These are phyloP conservation scores for Callithrix jacchus DNA, from an alignment of 2,113 vertebrate species.

Conservation along the genomic window DNA sequence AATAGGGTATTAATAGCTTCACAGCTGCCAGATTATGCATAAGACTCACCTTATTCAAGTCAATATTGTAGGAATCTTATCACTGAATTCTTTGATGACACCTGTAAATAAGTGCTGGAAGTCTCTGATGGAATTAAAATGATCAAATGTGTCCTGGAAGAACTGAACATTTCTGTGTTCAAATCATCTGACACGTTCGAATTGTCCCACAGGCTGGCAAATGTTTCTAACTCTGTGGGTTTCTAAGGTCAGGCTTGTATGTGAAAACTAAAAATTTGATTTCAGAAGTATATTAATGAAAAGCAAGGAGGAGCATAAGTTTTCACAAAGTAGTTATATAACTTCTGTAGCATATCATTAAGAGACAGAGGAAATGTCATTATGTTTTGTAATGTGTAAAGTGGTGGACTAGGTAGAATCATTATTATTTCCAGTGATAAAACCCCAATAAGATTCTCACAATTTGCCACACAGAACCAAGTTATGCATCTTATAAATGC, in stretches of 20 bases:
- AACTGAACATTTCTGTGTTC: not conserved
- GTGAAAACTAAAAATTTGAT: not conserved
- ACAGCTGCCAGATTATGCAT: not conserved
- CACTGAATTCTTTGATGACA: not conserved
- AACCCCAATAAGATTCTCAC: not conserved
- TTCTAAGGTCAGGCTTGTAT: not conserved
- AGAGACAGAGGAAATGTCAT: not conserved
- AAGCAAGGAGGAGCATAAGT: not conserved
- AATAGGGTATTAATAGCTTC: not conserved
- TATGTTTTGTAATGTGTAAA: not conserved
- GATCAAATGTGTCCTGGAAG: not conserved
- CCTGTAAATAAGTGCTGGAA: not conserved
- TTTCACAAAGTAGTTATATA: constrained; percentile 25
- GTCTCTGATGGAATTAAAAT: not conserved
- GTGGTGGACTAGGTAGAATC: not conserved
- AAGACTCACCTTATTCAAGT: not conserved
- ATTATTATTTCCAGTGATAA: constrained; percentile 10
- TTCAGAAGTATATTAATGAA: not conserved
- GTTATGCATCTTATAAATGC: not conserved
- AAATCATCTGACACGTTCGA: not conserved
- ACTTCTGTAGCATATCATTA: not conserved
- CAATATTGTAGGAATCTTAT: not conserved
- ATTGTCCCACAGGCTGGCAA: not conserved
- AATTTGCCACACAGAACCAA: not conserved
- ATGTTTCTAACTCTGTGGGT: not conserved